Evolutionary conservation across 2,113 vertebrate genomes (phyloP), one percentile per base, ranked within the genome.

Genomic region (Hiodon alosoides): DNA sequence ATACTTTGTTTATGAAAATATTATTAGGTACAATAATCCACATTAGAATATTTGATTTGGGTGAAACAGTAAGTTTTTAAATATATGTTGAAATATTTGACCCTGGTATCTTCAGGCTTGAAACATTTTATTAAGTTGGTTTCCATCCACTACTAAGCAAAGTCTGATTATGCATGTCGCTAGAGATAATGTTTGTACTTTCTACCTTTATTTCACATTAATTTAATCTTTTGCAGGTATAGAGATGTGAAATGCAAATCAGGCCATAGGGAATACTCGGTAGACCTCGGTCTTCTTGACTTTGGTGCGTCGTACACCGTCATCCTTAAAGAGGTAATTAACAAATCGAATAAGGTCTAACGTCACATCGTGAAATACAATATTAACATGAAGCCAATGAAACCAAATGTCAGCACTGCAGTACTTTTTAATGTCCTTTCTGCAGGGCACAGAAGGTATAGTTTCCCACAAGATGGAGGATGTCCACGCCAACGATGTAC

Each of bases 211-310:
- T 67, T 46, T 14, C 46, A 72, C 60, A 62, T 48, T 46, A 8
- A 62, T 8, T 73, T 66, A 68, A 53, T 69, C 14, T 73, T 31
- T 60, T 3, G n/a, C 69, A 93, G 91, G 71, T 91, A 87, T 88
- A 65, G 77, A 53, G 14, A 61, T 3, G 92, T 90, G 57, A 79
- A 53, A 7, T 95, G 92, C 83, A 75, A 55, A 72, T 80, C 62
- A 8, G 76, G 76, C 70, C 79, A 48, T 16, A 76, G 67, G 10
- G 47, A 78, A 0, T 91, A 91, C 79, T 60, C 67, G 4, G 66
- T 97, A 47, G 74, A 93, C 76, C 83, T 98, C n/a, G 95, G 94
- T 52, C 88, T 96, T 61, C 89, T 98, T 67, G 93, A 98, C 82
- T 96, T 95, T 1, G 96, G 94, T 7, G 92, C 91, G 0, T 86